Percentiles rank a stretch among this genome's conserved stretches.
Evolutionary conservation across 2,113 vertebrate genomes (phyloP).

Genomic region (Ceyx cyanopectus): DNA sequence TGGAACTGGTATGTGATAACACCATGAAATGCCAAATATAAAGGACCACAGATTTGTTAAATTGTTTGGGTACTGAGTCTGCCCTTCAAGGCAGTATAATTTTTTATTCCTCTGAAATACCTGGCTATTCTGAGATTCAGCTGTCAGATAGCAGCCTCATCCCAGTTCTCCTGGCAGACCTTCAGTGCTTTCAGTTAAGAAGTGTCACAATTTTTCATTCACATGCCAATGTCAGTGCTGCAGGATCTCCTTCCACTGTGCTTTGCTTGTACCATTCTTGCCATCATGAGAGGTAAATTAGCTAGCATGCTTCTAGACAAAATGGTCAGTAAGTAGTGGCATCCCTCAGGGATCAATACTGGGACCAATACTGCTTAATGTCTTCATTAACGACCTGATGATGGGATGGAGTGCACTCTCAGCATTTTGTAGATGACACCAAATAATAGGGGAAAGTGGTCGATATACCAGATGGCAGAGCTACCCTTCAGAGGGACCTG

Average conservation of each 20-base stretch:
- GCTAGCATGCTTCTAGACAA: background rate
- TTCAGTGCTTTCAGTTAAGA: background rate
- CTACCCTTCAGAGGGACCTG: background rate
- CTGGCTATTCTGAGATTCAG: background rate
- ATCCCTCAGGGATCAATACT: background rate
- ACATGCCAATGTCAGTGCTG: background rate
- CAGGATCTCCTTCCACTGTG: background rate
- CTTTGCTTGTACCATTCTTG: background rate
- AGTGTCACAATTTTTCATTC: background rate
- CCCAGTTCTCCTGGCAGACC: background rate
- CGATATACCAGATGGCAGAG: background rate
- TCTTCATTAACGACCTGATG: background rate
- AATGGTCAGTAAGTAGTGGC: background rate
- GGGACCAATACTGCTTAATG: background rate
- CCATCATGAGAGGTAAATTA: background rate
- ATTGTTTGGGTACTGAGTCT: background rate
- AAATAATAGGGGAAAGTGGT: fast-evolving
- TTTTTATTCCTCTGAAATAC: background rate
- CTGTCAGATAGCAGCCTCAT: background rate
- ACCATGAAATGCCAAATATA: background rate
- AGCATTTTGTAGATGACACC: background rate
- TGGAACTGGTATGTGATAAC: background rate
- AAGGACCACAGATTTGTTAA: background rate
- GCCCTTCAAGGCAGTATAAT: background rate
- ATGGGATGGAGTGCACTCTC: background rate